phyloP scores from a whole-genome alignment of 2,113 vertebrate genomes.

The Pedetes capensis region DNA sequence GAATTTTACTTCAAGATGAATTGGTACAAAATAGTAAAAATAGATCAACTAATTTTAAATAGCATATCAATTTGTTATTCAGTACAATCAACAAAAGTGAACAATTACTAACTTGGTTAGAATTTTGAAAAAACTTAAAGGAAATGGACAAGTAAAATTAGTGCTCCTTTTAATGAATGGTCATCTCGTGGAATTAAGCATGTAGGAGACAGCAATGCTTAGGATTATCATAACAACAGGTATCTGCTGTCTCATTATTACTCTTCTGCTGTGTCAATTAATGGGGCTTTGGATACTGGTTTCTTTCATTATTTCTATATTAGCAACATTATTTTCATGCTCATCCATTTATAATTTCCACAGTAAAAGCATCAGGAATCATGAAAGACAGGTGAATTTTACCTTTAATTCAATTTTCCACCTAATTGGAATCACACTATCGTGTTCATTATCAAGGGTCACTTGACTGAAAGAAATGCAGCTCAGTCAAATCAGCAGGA shows the following conservation, averaged over 20 bases:
- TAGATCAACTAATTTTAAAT: background rate
- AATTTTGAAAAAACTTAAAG: background rate
- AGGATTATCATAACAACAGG: background rate
- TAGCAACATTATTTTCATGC: background rate
- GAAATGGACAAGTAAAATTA: background rate
- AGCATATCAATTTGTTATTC: background rate
- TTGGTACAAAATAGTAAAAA: background rate
- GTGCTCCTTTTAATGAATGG: background rate
- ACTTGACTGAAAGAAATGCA: background rate
- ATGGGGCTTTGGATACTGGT: background rate
- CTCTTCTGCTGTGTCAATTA: background rate
- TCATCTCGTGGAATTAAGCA: background rate
- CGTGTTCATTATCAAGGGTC: background rate
- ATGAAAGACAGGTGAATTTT: background rate
- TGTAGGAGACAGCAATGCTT: background rate
- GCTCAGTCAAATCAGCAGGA: background rate
- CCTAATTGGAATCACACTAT: background rate
- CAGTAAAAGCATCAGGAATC: background rate
- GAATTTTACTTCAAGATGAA: background rate
- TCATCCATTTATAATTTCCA: background rate
- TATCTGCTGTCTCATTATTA: background rate
- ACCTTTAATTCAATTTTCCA: background rate
- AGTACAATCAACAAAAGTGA: background rate
- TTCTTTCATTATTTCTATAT: background rate
- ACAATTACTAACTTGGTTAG: background rate